Conservation (phyloP, 2,888 invertebrate genomes). For the Drosophila pseudotakahashii region DNA sequence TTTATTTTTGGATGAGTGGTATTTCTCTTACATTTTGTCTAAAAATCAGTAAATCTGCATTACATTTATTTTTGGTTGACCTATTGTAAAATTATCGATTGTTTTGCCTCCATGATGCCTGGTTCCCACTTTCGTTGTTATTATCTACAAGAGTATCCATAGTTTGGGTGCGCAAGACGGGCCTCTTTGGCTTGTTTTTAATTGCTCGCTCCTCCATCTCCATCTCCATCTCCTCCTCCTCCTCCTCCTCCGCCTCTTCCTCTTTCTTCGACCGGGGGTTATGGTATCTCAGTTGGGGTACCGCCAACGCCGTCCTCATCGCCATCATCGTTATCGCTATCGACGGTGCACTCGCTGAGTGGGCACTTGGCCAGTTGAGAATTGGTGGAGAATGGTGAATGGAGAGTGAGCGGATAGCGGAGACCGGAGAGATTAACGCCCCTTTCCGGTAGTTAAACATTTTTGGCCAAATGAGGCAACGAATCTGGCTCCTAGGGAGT, state of each 20-base stretch:
- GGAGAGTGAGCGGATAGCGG: conserved; percentile 4
- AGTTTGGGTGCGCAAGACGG: not conserved
- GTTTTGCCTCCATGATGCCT: too few relatives aligned
- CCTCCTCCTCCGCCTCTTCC: conserved; percentile 25
- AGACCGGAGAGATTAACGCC: conserved; percentile 48
- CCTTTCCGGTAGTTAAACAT: conserved; percentile 52
- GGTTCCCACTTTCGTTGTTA: too few relatives aligned
- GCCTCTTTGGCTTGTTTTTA: conserved; percentile 46
- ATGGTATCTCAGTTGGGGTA: conserved; percentile 4
- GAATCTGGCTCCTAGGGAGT: conserved; percentile 25
- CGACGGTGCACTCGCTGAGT: conserved; percentile 35
- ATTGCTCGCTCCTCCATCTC: conserved; percentile 61
- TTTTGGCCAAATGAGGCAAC: conserved; percentile 46
- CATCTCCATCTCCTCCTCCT: conserved; percentile 1
- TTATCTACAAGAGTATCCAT: not conserved
- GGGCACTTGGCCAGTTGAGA: conserved; percentile 39
- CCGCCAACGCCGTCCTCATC: conserved; percentile 26
- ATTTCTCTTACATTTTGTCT: too few relatives aligned
- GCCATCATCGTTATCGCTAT: conserved; percentile 23
- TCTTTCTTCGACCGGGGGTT: not conserved
- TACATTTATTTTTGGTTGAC: too few relatives aligned
- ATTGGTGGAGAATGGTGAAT: conserved; percentile 3
- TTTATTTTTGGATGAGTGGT: too few relatives aligned
- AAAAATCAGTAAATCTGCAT: too few relatives aligned
- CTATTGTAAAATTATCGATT: too few relatives aligned